Evolutionary conservation across 2,113 vertebrate species (phyloP).

Genomic region (Corythaixoides concolor): DNA sequence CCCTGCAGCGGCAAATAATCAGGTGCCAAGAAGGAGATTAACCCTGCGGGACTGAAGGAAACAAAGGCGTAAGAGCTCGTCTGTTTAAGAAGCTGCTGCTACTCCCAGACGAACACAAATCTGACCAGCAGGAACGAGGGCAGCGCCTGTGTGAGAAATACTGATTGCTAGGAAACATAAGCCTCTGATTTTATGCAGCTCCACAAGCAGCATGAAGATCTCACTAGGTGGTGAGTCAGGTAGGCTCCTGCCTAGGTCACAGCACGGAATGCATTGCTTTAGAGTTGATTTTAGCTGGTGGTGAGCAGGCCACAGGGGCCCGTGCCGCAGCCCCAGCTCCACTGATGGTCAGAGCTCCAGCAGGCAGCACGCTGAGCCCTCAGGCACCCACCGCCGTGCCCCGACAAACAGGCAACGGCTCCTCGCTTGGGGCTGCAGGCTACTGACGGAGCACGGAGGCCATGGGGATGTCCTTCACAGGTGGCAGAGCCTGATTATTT

Average conservation of each 20-base stretch:
- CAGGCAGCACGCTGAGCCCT: neutral
- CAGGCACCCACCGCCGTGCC: fast-evolving
- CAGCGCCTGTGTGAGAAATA: neutral
- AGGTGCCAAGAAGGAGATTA: constrained; percentile 59
- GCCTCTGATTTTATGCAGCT: neutral
- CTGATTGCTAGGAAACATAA: neutral
- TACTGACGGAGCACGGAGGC: fast-evolving
- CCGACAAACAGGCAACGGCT: neutral
- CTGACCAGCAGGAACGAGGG: neutral
- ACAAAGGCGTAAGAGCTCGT: neutral
- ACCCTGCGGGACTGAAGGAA: neutral
- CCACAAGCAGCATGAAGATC: neutral
- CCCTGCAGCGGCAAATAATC: constrained; percentile 24
- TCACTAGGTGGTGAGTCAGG: neutral
- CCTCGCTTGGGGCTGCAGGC: neutral
- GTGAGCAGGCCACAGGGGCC: neutral
- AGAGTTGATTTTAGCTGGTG: neutral
- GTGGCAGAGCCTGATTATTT: neutral
- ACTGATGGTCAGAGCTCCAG: neutral
- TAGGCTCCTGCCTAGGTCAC: neutral
- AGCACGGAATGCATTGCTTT: neutral
- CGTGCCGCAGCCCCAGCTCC: neutral
- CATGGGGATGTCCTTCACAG: neutral
- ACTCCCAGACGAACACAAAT: neutral
- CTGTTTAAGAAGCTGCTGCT: constrained; percentile 12